Conservation (phyloP, 2,888 invertebrate genomes). For the Volucella bombylans region DNA sequence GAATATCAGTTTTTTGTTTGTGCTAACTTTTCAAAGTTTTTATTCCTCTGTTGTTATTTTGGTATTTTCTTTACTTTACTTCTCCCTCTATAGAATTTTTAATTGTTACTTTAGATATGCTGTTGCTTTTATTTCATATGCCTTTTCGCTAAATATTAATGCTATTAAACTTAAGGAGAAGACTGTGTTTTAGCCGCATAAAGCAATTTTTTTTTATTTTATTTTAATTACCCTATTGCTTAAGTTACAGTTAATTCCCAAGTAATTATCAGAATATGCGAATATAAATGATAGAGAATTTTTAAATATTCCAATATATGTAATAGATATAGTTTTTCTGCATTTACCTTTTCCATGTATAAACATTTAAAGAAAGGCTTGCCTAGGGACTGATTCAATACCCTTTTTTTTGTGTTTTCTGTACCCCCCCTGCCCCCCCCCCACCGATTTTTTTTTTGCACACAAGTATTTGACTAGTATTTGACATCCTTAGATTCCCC, state of each 20-base stretch:
- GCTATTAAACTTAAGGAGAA: slow-evolving; percentile 21
- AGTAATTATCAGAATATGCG: no score
- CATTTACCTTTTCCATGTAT: no score
- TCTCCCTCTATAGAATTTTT: slow-evolving; percentile 18
- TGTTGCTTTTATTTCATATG: slow-evolving; percentile 47
- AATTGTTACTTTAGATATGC: slow-evolving; percentile 30
- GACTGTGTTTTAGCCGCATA: slow-evolving; percentile 9
- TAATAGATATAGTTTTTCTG: no score
- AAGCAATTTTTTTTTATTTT: not conserved
- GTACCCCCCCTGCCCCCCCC: no score
- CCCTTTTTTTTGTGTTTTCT: no score
- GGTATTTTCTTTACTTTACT: slow-evolving; percentile 40
- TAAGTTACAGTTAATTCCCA: not conserved
- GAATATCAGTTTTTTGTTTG: slow-evolving; percentile 37
- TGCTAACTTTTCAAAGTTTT: slow-evolving; percentile 50
- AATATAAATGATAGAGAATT: no score
- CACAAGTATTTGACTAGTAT: no score
- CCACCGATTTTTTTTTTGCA: no score
- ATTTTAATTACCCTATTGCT: not conserved
- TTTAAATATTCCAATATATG: no score
- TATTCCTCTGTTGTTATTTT: slow-evolving; percentile 51
- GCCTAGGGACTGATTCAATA: no score
- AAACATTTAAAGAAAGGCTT: no score
- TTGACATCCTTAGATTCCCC: no score
- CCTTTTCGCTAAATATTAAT: slow-evolving; percentile 25